A percentile compares a stretch with the other conserved stretches of the same genome.
Evolutionary conservation across 2,797 vertebrate species (phyloP).

Genomic region (Pterois miles): DNA sequence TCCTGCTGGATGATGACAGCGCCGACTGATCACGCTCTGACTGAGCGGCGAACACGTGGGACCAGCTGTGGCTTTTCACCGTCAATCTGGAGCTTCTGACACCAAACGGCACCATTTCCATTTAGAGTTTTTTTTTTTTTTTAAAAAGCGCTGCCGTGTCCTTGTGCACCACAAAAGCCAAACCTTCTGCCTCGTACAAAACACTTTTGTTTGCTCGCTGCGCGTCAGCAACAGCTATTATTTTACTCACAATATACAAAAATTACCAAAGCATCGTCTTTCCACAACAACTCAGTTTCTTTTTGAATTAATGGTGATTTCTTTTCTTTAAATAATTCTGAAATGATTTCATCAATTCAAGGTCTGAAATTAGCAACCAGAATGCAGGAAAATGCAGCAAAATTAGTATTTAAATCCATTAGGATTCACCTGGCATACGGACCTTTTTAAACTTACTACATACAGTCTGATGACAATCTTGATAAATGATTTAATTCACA

Average conservation of each 20-base stretch:
- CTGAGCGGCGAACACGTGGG: slow-evolving; percentile 8
- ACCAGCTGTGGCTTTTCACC: not conserved
- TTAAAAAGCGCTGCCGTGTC: not conserved
- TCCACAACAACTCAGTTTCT: not conserved
- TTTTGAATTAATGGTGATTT: not conserved
- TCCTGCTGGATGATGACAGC: not conserved
- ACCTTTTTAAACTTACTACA: too few relatives aligned
- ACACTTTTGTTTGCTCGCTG: not conserved
- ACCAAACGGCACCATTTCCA: not conserved
- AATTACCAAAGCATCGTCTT: not conserved
- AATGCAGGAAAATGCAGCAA: not conserved
- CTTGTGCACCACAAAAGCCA: not conserved
- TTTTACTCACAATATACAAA: not conserved
- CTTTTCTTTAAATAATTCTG: not conserved
- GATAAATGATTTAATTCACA: too few relatives aligned
- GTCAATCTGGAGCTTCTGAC: not conserved
- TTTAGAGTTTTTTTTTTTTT: not conserved
- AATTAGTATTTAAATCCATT: not conserved
- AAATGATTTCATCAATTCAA: not conserved
- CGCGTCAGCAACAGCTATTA: not conserved
- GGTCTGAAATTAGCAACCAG: slow-evolving; percentile 15
- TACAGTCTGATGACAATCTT: too few relatives aligned
- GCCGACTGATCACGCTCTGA: not conserved
- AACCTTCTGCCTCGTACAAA: not conserved
- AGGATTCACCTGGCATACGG: not conserved